Base-by-base conservation (phyloP, 2,797 vertebrate species). In the Sebastes kiyomatsui region DNA sequence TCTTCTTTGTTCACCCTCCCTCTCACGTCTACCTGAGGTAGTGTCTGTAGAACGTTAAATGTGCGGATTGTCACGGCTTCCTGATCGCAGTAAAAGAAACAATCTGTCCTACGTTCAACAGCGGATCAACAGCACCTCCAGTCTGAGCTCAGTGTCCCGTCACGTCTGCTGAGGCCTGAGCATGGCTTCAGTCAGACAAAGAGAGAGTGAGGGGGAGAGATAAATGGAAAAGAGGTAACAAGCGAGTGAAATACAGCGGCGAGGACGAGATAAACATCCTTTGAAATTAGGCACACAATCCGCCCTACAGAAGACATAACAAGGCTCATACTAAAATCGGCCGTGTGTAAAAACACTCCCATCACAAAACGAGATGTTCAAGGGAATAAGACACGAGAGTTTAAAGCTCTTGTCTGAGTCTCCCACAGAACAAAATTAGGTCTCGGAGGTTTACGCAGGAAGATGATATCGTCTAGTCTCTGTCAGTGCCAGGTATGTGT, bases 111-210 rank as follows among this genome's bases (percentile, higher is more conserved):
- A 33, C 60, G 18, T 22, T 66, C 25, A 11, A 8, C 33, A 16
- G 67, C 13, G 1, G 42, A 73, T 73, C 42, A 42, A 22, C 81
- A 2, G 23, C 80, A 69, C 7, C 71, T 72, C 60, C 65, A 27
- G 69, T 56, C 55, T 77, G 72, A 84, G 67, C 64, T 81, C 56
- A 71, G 14, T 16, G 75, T 72, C 71, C 79, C 6, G 38, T 77
- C 81, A 72, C 20, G 10, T 56, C 73, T 64, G 42, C 80, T 55
- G 59, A 74, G 72, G 71, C 42, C 73, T n/a, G 56, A 65, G 52
- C 1, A 20, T 16, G 3, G 56, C 55, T 67, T 35, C n/a, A 32
- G 32, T 16, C 22, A 23, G 67, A 60, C 33, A 23, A 7, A 77
- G n/a, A 65, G 20, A 56, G 25, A 35, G 4, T 12, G 54, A 38